Evolutionary conservation across 2,888 invertebrate species (phyloP).

Genomic region (Ophonus ardosiacus): DNA sequence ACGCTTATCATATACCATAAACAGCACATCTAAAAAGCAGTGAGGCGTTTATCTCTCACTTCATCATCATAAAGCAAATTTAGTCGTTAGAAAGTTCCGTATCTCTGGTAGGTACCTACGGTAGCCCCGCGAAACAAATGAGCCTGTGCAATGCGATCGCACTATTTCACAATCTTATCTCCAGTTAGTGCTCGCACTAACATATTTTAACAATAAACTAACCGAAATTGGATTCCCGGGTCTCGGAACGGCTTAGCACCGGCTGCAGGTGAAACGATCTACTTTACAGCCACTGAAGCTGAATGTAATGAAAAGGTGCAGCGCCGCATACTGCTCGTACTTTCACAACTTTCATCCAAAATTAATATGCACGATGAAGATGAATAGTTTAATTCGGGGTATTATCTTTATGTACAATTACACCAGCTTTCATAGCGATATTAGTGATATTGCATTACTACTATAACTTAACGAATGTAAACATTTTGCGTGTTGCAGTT

Average conservation of each 20-base stretch:
- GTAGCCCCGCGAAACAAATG: conserved; percentile 28
- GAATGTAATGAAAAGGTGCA: background rate
- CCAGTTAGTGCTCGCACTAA: conserved; percentile 52
- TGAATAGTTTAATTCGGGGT: too few relatives aligned
- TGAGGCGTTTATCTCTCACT: conserved; percentile 24
- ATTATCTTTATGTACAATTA: too few relatives aligned
- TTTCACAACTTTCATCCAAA: too few relatives aligned
- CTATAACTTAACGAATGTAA: too few relatives aligned
- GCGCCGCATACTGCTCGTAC: too few relatives aligned
- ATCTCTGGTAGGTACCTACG: conserved; percentile 7
- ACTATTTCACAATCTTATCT: conserved; percentile 54
- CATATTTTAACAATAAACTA: conserved; percentile 59
- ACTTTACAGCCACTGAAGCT: conserved; percentile 12
- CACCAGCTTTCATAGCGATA: too few relatives aligned
- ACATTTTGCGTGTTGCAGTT: too few relatives aligned
- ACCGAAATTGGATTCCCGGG: conserved; percentile 56
- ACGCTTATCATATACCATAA: conserved; percentile 11
- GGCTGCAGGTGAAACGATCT: conserved; percentile 33
- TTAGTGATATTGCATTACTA: too few relatives aligned
- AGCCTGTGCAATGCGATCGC: conserved; percentile 35
- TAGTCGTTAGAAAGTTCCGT: conserved; percentile 13
- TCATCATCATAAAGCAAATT: conserved; percentile 43
- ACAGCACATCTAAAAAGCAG: conserved; percentile 31
- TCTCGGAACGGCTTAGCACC: background rate
- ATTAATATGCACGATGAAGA: too few relatives aligned